These are phyloP conservation scores for Brachionus paranguensis DNA, from an alignment of 1,140 invertebrate species.

Conservation along the genomic window DNA sequence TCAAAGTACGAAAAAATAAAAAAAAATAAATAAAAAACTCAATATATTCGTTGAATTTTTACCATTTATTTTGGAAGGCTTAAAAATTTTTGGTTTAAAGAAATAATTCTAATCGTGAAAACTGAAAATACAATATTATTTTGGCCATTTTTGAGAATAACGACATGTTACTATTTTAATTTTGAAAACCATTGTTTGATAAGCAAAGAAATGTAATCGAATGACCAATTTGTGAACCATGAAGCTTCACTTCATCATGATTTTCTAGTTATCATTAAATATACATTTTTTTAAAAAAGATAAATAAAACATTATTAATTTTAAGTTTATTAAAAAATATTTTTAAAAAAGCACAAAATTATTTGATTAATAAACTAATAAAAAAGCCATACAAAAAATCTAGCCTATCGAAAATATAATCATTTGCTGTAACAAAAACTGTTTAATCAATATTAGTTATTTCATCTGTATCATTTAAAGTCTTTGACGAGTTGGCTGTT, in stretches of 20 bases:
- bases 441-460: slow-evolving; percentile 29
- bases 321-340: not conserved
- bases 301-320: not conserved
- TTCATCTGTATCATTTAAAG: slow-evolving; percentile 25
- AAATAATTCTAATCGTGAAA: too few relatives aligned
- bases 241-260: not conserved
- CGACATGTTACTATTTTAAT: too few relatives aligned
- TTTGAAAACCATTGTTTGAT: too few relatives aligned
- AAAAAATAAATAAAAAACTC: too few relatives aligned
- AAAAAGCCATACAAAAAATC: not conserved
- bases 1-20: too few relatives aligned
- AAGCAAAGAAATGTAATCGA: too few relatives aligned
- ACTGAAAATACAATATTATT: too few relatives aligned
- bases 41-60: too few relatives aligned
- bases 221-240: too few relatives aligned
- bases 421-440: not conserved
- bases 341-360: not conserved
- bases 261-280: not conserved
- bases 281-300: not conserved
- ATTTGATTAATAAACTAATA: not conserved
- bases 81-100: too few relatives aligned
- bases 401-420: slow-evolving; percentile 2
- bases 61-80: too few relatives aligned
- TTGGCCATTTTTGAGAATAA: too few relatives aligned
- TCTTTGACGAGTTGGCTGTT: slow-evolving; percentile 24